Percentiles rank a stretch among this genome's conserved stretches.
These are phyloP conservation scores for Leptodactylus fallax DNA, from an alignment of 2,797 vertebrate genomes.

Conservation along the genomic window DNA sequence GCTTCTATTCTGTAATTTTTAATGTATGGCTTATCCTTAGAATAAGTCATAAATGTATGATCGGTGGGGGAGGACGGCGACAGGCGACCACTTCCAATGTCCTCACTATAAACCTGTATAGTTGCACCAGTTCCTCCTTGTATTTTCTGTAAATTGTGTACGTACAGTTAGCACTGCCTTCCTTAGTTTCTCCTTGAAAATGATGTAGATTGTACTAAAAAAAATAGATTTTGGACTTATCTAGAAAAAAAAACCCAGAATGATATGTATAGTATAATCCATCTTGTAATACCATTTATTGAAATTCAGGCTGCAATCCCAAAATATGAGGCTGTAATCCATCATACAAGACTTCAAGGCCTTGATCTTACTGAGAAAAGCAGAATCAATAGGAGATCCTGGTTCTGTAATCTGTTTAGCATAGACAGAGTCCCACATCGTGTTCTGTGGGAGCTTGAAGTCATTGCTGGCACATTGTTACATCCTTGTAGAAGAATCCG, in stretches of 20 bases:
- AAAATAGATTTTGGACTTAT: not conserved
- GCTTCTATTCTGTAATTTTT: too few relatives aligned
- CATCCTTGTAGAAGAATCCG: not conserved
- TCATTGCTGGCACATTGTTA: constrained; percentile 2
- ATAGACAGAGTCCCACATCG: not conserved
- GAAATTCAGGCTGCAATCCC: not conserved
- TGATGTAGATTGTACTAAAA: not conserved
- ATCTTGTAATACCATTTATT: not conserved
- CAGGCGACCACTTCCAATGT: too few relatives aligned
- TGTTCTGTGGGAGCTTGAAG: not conserved
- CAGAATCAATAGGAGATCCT: not conserved
- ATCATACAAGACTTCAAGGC: constrained; percentile 24
- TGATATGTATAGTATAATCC: not conserved
- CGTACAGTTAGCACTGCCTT: not conserved
- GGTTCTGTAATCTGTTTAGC: not conserved
- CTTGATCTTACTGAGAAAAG: not conserved
- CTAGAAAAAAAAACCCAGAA: not conserved
- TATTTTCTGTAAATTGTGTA: not conserved
- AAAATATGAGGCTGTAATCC: constrained; percentile 13
- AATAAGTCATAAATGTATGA: too few relatives aligned
- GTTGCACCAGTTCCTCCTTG: too few relatives aligned
- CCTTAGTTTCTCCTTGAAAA: not conserved
- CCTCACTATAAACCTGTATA: too few relatives aligned
- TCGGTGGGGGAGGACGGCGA: too few relatives aligned
- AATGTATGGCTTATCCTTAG: too few relatives aligned